Base-by-base conservation (phyloP, 2,888 invertebrate species). In the Eristalinus sepulchralis region DNA sequence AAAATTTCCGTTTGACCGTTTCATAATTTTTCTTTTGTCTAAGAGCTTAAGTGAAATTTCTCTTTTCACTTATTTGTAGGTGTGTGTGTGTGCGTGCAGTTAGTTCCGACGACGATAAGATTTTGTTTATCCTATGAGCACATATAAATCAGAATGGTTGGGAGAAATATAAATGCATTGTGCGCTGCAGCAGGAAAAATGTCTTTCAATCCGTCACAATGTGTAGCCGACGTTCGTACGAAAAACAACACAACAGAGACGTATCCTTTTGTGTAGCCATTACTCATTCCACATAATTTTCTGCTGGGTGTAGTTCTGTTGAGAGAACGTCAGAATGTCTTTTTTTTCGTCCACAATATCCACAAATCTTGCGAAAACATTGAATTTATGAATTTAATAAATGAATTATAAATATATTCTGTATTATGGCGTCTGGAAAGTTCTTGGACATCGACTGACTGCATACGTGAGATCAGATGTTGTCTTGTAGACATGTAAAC, bases 1-100 rank as follows among this genome's bases (percentile, higher is more conserved):
- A 17, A 17, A n/a, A 47, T 71, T 78, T 79, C 59, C 71, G 33
- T 79, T 79, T 79, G 78, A 79, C 57, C 55, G 64, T 24, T 64
- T 57, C 57, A 59, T 64, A 71, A 64, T 71, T 64, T n/a, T 20
- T 64, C 71, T 71, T 10, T 71, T 57, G 33, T 47, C 47, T 47
- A 17, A 8, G 47, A 8, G 1, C 17, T 47, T 8, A 17, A 17
- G 17, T 8, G 47, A 8, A 47, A n/a, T 8, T 17, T 47, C 17
- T 47, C 6, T n/a, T 47, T 47, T 47, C 39, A 47, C 4, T 47
- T 6, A 9, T 13, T n/a, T 39, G 39, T n/a, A 39, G 4, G 39
- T 39, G 13, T 47, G n/a, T 47, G 17, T 47, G 17, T 8, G 5
- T 17, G 8, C 17, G 17, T 17, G 8, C 8, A 47, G 47, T 17